phyloP scores from a whole-genome alignment of 2,888 invertebrate genomes.

The Neoaliturus tenellus region DNA sequence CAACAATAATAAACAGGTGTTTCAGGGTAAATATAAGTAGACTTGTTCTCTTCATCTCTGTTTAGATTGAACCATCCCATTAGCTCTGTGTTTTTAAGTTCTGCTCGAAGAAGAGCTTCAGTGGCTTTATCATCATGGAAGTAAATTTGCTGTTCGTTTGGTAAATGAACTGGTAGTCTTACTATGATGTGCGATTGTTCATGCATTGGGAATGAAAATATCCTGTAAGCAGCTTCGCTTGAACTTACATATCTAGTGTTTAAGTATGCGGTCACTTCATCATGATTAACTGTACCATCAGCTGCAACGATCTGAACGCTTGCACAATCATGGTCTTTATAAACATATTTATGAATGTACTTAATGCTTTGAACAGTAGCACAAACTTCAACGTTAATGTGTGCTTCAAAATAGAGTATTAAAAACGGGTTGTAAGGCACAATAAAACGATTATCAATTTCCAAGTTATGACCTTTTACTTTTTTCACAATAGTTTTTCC shows the following conservation, averaged over 20 bases:
- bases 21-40: slow-evolving; percentile 36
- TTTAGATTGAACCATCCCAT: slow-evolving; percentile 18
- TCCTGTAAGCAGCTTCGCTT: slow-evolving; percentile 70
- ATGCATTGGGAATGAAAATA: slow-evolving; percentile 66
- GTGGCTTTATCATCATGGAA: slow-evolving; percentile 40
- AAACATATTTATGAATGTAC: slow-evolving; percentile 30
- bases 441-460: slow-evolving; percentile 16
- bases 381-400: slow-evolving; percentile 40
- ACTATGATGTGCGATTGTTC: slow-evolving; percentile 67
- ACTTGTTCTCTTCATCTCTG: slow-evolving; percentile 48
- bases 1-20: slow-evolving; percentile 51
- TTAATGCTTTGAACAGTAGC: slow-evolving; percentile 24
- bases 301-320: not conserved
- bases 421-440: slow-evolving; percentile 33
- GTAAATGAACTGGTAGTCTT: slow-evolving; percentile 70
- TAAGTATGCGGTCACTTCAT: slow-evolving; percentile 30
- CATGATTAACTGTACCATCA: slow-evolving; percentile 6
- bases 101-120: slow-evolving; percentile 8
- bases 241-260: slow-evolving; percentile 68
- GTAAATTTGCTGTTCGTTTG: slow-evolving; percentile 61
- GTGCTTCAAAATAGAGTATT: slow-evolving; percentile 27
- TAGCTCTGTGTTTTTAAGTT: slow-evolving; percentile 40
- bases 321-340: slow-evolving; percentile 29
- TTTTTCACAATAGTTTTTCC: not conserved
- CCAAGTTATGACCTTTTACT: not conserved